These are phyloP conservation scores for Catocala nupta DNA, from an alignment of 2,888 invertebrate genomes.

Conservation along the genomic window DNA sequence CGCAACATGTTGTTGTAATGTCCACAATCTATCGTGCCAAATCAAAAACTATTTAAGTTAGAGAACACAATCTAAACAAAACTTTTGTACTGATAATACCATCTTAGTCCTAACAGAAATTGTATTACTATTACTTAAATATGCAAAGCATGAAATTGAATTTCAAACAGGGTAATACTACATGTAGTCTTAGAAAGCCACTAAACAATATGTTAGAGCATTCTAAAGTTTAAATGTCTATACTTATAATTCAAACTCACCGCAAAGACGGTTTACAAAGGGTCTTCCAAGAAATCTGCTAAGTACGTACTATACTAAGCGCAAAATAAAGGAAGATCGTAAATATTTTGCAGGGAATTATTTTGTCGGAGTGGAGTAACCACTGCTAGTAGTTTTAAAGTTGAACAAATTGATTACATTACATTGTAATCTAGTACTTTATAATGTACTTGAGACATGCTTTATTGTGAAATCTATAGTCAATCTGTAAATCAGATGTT, in stretches of 20 bases:
- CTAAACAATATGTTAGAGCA: conserved; percentile 2
- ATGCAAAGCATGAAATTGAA: no score
- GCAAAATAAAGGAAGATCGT: conserved; percentile 36
- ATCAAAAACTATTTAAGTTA: no score
- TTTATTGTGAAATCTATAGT: not conserved
- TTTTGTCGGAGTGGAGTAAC: conserved; percentile 37
- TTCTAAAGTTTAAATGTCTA: conserved; percentile 14
- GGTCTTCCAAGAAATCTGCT: conserved; percentile 20
- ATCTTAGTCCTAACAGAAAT: no score
- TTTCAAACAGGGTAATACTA: no score
- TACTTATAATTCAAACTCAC: conserved; percentile 18
- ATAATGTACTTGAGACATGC: conserved; percentile 2
- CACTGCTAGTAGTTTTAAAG: conserved; percentile 34
- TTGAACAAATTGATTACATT: conserved; percentile 38
- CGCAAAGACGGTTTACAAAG: conserved; percentile 13
- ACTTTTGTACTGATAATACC: no score
- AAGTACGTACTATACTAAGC: conserved; percentile 18
- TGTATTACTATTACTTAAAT: no score
- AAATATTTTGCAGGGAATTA: conserved; percentile 46
- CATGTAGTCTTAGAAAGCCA: not conserved
- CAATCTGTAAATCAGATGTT: not conserved
- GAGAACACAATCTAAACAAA: no score
- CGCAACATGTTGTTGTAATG: no score
- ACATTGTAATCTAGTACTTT: conserved; percentile 25
- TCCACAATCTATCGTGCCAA: no score